Evolutionary conservation across 2,113 vertebrate species (phyloP).

Genomic region (Acrocephalus kingi): DNA sequence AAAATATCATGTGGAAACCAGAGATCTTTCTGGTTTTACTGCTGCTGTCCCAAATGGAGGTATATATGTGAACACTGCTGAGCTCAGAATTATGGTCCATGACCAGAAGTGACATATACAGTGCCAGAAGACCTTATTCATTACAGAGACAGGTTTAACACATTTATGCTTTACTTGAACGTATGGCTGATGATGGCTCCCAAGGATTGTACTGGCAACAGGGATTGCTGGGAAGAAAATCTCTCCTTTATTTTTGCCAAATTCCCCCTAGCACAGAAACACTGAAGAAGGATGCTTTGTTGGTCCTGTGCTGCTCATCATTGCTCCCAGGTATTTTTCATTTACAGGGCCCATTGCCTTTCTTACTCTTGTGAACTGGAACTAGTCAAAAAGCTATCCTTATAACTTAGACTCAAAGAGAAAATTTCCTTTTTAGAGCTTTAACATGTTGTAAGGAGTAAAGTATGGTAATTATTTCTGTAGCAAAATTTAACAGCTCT

Average conservation of each 20-base stretch:
- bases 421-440: not conserved
- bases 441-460: not conserved
- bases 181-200: not conserved
- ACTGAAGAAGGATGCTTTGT: not conserved
- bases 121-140: not conserved
- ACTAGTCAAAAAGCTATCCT: not conserved
- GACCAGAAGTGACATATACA: not conserved
- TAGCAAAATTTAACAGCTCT: not conserved
- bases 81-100: conserved; percentile 18
- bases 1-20: conserved; percentile 29
- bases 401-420: not conserved
- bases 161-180: not conserved
- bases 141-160: not conserved
- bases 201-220: not conserved
- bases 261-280: not conserved
- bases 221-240: not conserved
- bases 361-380: not conserved
- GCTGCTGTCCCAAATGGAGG: conserved; percentile 2
- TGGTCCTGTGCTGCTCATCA: not conserved
- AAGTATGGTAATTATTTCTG: not conserved
- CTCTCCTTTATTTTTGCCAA: not conserved
- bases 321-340: not conserved
- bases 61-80: not conserved
- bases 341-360: not conserved
- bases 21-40: conserved; percentile 25